A percentile compares a stretch with the other conserved stretches of the same genome.
Evolutionary conservation across 2,888 invertebrate species (phyloP).

Genomic region (Oegoconia quadripuncta): DNA sequence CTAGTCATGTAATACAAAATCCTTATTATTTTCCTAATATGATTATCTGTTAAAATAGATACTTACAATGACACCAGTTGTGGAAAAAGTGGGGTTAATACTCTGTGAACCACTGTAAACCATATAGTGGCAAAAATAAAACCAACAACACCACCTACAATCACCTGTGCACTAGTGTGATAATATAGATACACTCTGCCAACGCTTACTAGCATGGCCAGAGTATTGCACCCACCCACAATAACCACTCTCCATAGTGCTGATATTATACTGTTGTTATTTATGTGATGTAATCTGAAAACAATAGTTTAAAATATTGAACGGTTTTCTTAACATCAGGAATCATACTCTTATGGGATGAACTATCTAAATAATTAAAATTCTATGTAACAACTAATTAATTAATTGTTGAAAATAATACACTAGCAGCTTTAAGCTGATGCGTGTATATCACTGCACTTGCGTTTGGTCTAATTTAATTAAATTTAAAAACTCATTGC

Average conservation of each 20-base stretch:
- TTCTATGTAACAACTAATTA: too few species aligned
- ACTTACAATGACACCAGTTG: constrained; percentile 91
- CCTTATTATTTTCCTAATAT: background rate
- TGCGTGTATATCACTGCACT: too few species aligned
- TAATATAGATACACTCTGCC: constrained; percentile 92
- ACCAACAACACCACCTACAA: constrained; percentile 88
- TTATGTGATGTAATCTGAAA: constrained; percentile 88
- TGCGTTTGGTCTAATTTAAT: too few species aligned
- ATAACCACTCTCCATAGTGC: constrained; percentile 85
- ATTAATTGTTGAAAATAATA: too few species aligned
- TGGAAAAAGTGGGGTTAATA: constrained; percentile 92
- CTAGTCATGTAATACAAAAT: too few species aligned
- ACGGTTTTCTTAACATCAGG: background rate
- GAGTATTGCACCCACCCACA: constrained; percentile 78
- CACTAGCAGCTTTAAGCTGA: too few species aligned
- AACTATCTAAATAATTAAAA: background rate
- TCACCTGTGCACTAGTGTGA: constrained; percentile 89
- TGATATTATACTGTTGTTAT: constrained; percentile 87
- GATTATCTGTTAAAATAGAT: constrained; percentile 12
- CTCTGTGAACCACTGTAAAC: constrained; percentile 88
- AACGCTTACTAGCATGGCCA: constrained; percentile 81
- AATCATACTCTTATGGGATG: background rate
- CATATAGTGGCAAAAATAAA: constrained; percentile 86
- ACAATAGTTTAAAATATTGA: too few species aligned
- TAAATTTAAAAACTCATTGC: too few species aligned